Evolutionary conservation across 2,797 vertebrate genomes (phyloP).

Genomic region (Xiphorhynchus erythropygius): DNA sequence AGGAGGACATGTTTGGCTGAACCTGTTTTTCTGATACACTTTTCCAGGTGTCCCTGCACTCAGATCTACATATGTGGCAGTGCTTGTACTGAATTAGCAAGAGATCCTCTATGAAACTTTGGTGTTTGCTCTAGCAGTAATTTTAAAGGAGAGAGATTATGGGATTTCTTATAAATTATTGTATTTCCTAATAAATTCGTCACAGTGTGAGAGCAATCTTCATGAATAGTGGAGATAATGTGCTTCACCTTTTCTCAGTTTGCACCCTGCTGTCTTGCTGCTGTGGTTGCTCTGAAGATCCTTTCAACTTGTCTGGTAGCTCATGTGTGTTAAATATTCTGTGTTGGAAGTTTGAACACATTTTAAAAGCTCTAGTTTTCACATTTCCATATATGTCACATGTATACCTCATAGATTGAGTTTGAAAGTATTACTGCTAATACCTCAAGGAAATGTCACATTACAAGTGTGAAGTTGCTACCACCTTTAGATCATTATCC

Average conservation of each 20-base stretch:
- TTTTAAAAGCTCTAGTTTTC: neutral
- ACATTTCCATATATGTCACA: neutral
- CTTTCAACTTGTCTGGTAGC: neutral
- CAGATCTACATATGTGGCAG: fast-evolving
- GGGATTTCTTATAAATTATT: neutral
- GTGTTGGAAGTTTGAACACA: neutral
- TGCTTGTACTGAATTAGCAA: neutral
- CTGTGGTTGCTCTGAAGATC: neutral
- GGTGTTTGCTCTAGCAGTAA: neutral
- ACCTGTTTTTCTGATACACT: neutral
- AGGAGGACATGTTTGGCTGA: neutral
- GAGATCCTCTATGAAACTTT: neutral
- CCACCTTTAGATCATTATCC: neutral
- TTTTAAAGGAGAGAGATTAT: neutral
- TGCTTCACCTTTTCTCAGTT: neutral
- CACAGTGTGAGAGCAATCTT: neutral
- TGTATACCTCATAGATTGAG: neutral
- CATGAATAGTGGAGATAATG: neutral
- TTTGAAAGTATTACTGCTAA: neutral
- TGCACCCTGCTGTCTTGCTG: neutral
- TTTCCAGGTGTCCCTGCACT: neutral
- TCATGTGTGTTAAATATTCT: neutral
- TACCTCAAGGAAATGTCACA: neutral
- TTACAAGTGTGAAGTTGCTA: neutral
- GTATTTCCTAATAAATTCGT: neutral